These are phyloP conservation scores for Philypnodon macrostomus DNA, from an alignment of 2,797 vertebrate species.

Conservation along the genomic window DNA sequence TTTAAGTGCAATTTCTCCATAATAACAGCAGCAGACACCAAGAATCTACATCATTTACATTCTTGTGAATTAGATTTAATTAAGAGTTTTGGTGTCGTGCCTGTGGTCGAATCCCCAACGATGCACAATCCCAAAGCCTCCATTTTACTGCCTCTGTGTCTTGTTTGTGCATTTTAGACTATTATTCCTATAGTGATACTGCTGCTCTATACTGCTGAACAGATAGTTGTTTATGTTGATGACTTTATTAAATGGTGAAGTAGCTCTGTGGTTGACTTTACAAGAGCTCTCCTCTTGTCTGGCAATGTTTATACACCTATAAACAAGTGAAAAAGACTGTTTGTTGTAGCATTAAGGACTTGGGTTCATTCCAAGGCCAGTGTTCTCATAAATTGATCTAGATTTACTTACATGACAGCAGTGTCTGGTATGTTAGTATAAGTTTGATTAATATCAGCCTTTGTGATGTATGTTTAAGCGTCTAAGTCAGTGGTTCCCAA, in stretches of 20 bases:
- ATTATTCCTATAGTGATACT: slow-evolving; percentile 6
- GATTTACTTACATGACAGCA: background rate
- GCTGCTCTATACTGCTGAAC: slow-evolving; percentile 2
- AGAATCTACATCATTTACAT: slow-evolving; percentile 40
- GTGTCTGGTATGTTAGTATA: background rate
- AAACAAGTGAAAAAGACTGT: background rate
- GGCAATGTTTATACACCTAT: slow-evolving; percentile 8
- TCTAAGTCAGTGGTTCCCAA: no score
- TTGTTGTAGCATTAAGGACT: slow-evolving; percentile 10
- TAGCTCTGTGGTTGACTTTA: slow-evolving; percentile 13
- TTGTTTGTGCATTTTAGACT: slow-evolving; percentile 11
- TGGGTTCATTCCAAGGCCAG: background rate
- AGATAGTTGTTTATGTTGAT: slow-evolving; percentile 16
- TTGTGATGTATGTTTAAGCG: background rate
- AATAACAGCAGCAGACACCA: slow-evolving; percentile 27
- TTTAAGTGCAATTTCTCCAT: slow-evolving; percentile 21
- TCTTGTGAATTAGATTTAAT: slow-evolving; percentile 51
- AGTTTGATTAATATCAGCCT: background rate
- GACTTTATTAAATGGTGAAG: slow-evolving; percentile 21
- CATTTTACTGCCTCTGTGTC: slow-evolving; percentile 26
- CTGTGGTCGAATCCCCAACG: slow-evolving; percentile 55
- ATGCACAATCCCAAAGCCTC: slow-evolving; percentile 33
- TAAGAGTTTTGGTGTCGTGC: slow-evolving; percentile 50
- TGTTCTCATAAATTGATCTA: background rate
- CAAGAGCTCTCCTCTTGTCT: slow-evolving; percentile 9